These are phyloP conservation scores for Pontoporia blainvillei DNA, from an alignment of 2,113 vertebrate species.

Conservation along the genomic window DNA sequence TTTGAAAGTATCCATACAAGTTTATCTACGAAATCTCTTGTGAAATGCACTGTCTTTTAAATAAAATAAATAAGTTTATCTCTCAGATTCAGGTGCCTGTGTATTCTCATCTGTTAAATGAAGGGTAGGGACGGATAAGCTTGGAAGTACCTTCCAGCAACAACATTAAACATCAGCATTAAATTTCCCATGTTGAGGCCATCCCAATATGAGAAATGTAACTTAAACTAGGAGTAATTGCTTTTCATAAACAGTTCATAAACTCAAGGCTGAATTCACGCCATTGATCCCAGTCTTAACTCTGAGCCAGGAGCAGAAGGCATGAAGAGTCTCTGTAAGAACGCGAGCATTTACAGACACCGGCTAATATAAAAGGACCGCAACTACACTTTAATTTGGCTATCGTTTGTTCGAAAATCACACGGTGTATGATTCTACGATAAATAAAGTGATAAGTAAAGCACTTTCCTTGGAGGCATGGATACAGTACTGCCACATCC, in stretches of 20 bases:
- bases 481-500: background rate
- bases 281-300: background rate
- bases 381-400: background rate
- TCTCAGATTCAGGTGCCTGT: background rate
- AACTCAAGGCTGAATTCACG: background rate
- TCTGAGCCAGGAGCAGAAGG: background rate
- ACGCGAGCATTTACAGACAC: background rate
- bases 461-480: background rate
- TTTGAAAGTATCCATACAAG: background rate
- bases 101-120: background rate
- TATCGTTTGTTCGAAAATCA: background rate
- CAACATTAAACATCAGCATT: background rate
- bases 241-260: background rate
- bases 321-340: background rate
- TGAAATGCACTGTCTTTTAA: background rate
- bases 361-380: background rate
- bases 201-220: background rate
- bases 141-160: background rate
- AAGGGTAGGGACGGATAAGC: background rate
- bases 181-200: background rate
- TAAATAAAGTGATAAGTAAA: background rate
- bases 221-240: background rate
- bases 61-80: background rate
- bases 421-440: background rate
- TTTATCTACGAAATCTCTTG: background rate